Percentiles rank a stretch among this genome's conserved stretches.
phyloP scores from a whole-genome alignment of 2,113 vertebrate genomes.

The Corapipo altera region DNA sequence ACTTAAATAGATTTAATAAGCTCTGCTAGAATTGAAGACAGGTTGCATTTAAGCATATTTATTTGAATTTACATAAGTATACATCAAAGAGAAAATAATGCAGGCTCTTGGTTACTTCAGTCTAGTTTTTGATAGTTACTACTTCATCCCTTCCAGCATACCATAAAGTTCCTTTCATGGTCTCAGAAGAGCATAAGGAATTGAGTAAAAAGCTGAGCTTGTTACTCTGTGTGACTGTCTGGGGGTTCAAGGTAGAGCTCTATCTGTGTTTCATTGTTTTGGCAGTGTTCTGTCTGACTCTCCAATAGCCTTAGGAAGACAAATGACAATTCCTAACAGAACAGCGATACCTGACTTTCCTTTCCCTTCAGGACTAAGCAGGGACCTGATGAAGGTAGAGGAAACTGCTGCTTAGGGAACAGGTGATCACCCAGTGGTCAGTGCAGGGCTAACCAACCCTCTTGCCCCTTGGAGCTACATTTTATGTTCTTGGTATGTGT shows the following conservation, averaged over 20 bases:
- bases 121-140: slow-evolving; percentile 42
- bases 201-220: slow-evolving; percentile 2
- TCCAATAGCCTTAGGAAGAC: background rate
- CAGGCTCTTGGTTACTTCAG: slow-evolving; percentile 14
- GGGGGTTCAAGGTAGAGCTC: background rate
- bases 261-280: background rate
- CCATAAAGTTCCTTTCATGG: slow-evolving; percentile 28
- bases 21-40: slow-evolving; percentile 46
- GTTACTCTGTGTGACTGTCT: background rate
- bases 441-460: background rate
- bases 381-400: background rate
- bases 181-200: background rate
- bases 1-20: slow-evolving; percentile 48
- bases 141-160: slow-evolving; percentile 35
- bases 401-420: background rate
- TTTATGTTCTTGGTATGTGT: background rate
- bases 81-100: slow-evolving; percentile 34
- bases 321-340: background rate
- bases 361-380: background rate
- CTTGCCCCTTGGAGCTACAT: background rate
- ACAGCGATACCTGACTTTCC: background rate
- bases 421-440: background rate
- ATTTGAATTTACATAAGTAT: slow-evolving; percentile 55
- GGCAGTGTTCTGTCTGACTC: background rate
- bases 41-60: slow-evolving; percentile 37